A percentile compares a stretch with the other conserved stretches of the same genome.
phyloP scores from a whole-genome alignment of 2,797 vertebrate species.

The Hemibagrus guttatus region DNA sequence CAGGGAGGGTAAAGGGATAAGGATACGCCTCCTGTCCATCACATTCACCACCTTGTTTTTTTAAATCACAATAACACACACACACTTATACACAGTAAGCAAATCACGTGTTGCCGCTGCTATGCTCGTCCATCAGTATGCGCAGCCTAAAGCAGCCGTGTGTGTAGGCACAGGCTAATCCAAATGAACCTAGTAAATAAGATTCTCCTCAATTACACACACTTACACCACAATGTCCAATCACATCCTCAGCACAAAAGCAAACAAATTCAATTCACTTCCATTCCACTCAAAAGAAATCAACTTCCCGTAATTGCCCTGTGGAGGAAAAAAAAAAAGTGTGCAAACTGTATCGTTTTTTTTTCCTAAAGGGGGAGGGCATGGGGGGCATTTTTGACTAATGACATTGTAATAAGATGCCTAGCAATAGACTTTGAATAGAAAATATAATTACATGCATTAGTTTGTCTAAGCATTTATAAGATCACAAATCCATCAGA shows the following conservation, averaged over 20 bases:
- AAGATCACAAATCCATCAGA: conserved; percentile 99
- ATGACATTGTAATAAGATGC: conserved; percentile 99
- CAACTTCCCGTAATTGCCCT: conserved; percentile 88
- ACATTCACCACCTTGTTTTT: too few relatives aligned
- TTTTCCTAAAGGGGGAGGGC: background rate
- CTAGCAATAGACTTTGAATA: conserved; percentile 95
- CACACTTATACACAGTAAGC: background rate
- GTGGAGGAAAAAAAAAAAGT: conserved; percentile 70
- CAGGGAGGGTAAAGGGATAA: background rate
- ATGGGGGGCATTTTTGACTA: conserved; percentile 83
- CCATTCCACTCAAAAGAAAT: conserved; percentile 90
- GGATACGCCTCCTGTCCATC: background rate
- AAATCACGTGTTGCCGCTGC: background rate
- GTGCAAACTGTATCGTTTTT: conserved; percentile 85
- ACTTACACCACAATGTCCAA: conserved; percentile 81
- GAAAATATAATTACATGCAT: conserved; percentile 99
- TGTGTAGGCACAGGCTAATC: conserved; percentile 52
- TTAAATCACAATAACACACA: background rate
- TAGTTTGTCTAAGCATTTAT: conserved; percentile 98
- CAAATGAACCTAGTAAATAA: conserved; percentile 62
- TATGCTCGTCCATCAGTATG: conserved; percentile 31
- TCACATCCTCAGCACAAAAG: conserved; percentile 78
- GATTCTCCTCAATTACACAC: conserved; percentile 72
- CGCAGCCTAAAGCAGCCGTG: background rate
- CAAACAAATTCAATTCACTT: conserved; percentile 85